phyloP scores from a whole-genome alignment of 2,888 invertebrate species.

The Cinara cedri region DNA sequence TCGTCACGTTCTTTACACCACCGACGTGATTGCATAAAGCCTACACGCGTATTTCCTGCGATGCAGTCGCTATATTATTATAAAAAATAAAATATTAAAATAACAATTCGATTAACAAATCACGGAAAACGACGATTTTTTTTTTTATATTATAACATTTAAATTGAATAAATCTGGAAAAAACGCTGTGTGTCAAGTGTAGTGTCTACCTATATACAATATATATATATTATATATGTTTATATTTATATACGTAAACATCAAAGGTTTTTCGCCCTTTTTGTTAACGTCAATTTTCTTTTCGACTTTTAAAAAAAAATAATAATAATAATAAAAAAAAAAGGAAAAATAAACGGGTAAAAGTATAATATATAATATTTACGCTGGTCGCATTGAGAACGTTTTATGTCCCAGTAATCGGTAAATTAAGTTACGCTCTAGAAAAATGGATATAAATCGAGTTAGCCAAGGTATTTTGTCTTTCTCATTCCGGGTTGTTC shows the following conservation, averaged over 20 bases:
- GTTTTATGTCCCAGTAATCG: constrained; percentile 51
- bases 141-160: constrained; percentile 22
- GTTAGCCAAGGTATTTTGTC: constrained; percentile 54
- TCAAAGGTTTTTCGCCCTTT: constrained; percentile 41
- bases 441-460: constrained; percentile 56
- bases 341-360: constrained; percentile 23
- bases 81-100: background rate
- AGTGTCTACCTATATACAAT: background rate
- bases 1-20: background rate
- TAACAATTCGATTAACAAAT: constrained; percentile 46
- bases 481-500: constrained; percentile 35
- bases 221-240: too few species aligned
- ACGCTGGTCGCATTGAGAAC: constrained; percentile 52
- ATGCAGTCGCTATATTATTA: background rate
- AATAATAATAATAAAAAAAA: too few species aligned
- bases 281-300: constrained; percentile 46
- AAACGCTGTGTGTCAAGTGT: constrained; percentile 14
- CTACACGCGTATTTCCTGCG: background rate
- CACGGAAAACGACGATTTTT: constrained; percentile 11
- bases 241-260: constrained; percentile 24
- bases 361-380: constrained; percentile 49
- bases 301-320: constrained; percentile 11
- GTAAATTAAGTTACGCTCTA: constrained; percentile 56
- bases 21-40: background rate
- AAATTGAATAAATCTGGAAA: constrained; percentile 39